A percentile compares a stretch with the other conserved stretches of the same genome.
Conservation (phyloP, 2,797 vertebrate genomes). For the Emys orbicularis region DNA sequence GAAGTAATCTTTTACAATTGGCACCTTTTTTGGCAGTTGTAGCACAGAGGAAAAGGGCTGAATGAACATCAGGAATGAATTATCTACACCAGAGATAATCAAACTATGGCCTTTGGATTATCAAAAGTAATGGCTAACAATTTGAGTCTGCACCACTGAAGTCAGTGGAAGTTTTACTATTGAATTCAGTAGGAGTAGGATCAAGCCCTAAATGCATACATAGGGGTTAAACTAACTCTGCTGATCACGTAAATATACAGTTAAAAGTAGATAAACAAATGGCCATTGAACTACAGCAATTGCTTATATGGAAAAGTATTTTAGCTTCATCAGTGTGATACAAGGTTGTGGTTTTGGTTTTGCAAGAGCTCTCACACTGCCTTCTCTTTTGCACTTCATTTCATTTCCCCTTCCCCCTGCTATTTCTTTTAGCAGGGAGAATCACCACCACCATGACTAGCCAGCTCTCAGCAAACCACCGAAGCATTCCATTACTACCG, state of each 20-base stretch:
- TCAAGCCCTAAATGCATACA: background rate
- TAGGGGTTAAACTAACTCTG: no score
- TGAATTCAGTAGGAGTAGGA: rapidly evolving
- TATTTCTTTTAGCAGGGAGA: background rate
- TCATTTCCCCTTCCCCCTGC: background rate
- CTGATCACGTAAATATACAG: background rate
- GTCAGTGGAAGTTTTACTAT: background rate
- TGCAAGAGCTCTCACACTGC: background rate
- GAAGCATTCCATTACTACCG: background rate
- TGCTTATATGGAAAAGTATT: background rate
- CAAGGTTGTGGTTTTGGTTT: background rate
- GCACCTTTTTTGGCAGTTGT: slow-evolving; percentile 18
- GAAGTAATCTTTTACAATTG: background rate
- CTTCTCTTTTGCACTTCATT: background rate
- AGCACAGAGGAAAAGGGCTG: background rate
- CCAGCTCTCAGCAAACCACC: background rate
- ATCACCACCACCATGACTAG: background rate
- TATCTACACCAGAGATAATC: background rate
- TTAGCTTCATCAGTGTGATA: background rate
- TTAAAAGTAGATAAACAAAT: background rate
- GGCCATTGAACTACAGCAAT: background rate
- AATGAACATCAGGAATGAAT: slow-evolving; percentile 7
- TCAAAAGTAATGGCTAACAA: background rate
- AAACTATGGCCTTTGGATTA: background rate
- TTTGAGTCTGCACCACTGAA: background rate